Evolutionary conservation across 2,888 invertebrate species (phyloP), one percentile per base, ranked within the genome.

Genomic region (Xestoiulus laeticollis): DNA sequence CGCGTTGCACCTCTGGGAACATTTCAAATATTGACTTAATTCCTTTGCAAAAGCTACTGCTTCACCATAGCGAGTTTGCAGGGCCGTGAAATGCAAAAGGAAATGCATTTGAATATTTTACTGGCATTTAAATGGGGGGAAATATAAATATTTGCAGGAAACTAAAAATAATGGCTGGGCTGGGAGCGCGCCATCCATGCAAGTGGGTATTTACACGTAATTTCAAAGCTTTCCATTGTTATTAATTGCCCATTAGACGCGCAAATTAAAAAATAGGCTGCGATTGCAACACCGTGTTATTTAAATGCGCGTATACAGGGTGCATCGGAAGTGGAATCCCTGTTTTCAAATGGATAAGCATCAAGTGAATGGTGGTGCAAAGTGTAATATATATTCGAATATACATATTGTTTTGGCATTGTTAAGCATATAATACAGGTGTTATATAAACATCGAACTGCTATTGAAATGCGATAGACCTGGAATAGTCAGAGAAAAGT

Each of bases 1-100:
- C 68, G 22, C 4, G 68, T 30, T 78, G 26, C 30, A 78, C 78
- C 78, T 30, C 78, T 78, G 78, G 26, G 10, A 14, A 22, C 78
- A 78, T 14, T 30, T 78, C 78, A 78, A 78, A 78, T 78, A 78
- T 78, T 78, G 78, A 78, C 78, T 78, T 78, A 30, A 78, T 78
- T 78, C 22, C 78, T 30, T 2, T 30, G 78, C 26, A 78, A 78
- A 78, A 78, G 78, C 78, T 30, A 78, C 78, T 78, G 78, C 68
- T 26, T 26, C 48, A 16, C 48, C 16, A 48, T 48, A 14, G 48
- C 5, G 12, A 16, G n/a, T 3, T 59, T 5, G 30, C 30, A 78
- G 30, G 26, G 30, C 78, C 30, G 30, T 78, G 78, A 78, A 78
- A 78, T 26, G 5, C 22, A 22, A 26, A 68, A 26, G 68, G 22